A percentile compares a stretch with the other conserved stretches of the same genome.
Conservation (phyloP, 2,888 invertebrate species). For the Eubasilissa splendida region DNA sequence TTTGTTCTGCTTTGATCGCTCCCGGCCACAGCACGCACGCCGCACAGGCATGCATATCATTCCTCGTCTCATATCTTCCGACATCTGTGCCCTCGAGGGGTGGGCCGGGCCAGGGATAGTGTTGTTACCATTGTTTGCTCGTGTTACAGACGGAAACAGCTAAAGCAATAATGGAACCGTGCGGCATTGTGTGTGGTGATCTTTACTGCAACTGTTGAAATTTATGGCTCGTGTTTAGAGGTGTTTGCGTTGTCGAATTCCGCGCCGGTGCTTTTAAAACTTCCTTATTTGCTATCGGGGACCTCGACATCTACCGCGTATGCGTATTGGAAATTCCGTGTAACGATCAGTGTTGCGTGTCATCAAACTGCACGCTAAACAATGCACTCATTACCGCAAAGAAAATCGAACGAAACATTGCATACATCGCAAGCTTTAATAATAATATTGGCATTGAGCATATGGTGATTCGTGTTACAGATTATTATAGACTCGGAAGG, state of each 20-base stretch:
- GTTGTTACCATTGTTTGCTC: constrained; percentile 42
- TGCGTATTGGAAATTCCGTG: constrained; percentile 5
- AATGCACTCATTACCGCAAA: too few relatives aligned
- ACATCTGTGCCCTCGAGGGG: constrained; percentile 39
- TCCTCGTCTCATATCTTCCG: constrained; percentile 51
- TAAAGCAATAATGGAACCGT: constrained; percentile 39
- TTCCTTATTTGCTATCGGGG: constrained; percentile 33
- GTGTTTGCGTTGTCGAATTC: constrained; percentile 36
- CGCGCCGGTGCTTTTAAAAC: constrained; percentile 29
- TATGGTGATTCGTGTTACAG: too few relatives aligned
- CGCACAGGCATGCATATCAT: constrained; percentile 47
- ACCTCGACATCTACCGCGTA: constrained; percentile 1
- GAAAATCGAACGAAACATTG: too few relatives aligned
- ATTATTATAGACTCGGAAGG: too few relatives aligned
- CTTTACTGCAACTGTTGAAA: constrained; percentile 35
- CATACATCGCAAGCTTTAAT: too few relatives aligned
- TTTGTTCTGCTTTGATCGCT: constrained; percentile 19
- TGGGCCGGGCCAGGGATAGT: constrained; percentile 7
- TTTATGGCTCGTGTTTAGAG: constrained; percentile 34
- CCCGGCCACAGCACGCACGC: constrained; percentile 37
- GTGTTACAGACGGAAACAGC: constrained; percentile 33
- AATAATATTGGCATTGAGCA: too few relatives aligned
- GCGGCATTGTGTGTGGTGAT: constrained; percentile 41
- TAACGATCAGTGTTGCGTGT: constrained; percentile 13
- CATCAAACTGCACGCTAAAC: too few relatives aligned